Evolutionary conservation across 2,888 invertebrate genomes (phyloP), one percentile per base, ranked within the genome.

Genomic region (Oscheius myriophilus): DNA sequence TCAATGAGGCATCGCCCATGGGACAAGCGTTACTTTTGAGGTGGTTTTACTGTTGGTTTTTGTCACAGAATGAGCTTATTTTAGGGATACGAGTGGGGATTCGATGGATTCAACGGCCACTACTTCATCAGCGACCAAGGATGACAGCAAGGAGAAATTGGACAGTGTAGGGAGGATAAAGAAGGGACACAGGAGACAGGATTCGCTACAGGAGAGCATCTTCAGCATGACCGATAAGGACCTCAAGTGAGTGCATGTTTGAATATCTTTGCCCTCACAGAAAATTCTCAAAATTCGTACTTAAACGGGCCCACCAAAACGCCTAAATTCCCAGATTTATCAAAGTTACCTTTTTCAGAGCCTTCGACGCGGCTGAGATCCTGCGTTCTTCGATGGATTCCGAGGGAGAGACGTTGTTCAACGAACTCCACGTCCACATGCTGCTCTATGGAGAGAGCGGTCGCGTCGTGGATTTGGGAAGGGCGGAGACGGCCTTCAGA

Each of bases 401-500:
- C 72, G 64, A 71, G 64, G 52, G 73, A 74, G 68, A 45, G 64
- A 82, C 86, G 3, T 85, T 87, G 11, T 89, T 92, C 45, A 92
- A 92, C 86, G 91, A 92, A 33, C 91, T 93, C 69, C 93, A 94
- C 86, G 92, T 92, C 25, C 93, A 94, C 85, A 90, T 94, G 88
- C 89, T 94, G 51, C 89, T 94, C 2, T 78, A 78, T 46, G 76
- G 75, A 18, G 86, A 86, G 58, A 78, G 79, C 43, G 84, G 84
- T 25, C 66, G 78, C 33, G 79, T 77, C 12, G 79, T 81, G 12
- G 80, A 79, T 49, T 68, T 79, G 53, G 79, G 79, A 11, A 66
- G 84, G 3, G 82, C 84, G 0, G 85, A 85, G 61, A 80, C 80
- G 9, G 79, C 83, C 4, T 85, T 85, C 66, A 51, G 83, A 45